Percentiles rank a stretch among this genome's conserved stretches.
phyloP scores from a whole-genome alignment of 2,797 vertebrate species.

The Cynopterus sphinx region DNA sequence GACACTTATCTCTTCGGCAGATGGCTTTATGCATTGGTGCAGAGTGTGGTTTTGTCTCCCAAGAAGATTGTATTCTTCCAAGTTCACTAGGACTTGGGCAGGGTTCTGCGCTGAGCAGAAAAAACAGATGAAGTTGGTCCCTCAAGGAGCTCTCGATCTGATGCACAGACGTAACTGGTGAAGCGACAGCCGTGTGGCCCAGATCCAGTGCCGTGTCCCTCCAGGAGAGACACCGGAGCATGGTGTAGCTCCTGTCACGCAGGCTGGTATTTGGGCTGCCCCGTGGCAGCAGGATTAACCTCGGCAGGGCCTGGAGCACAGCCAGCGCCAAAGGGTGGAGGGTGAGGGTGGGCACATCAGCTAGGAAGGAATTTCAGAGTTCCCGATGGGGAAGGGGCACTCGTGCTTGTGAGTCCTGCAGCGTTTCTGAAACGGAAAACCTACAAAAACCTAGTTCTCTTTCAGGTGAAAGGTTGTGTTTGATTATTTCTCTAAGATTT shows the following conservation, averaged over 20 bases:
- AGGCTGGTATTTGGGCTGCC: neutral
- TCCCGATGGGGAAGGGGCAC: neutral
- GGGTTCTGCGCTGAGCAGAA: neutral
- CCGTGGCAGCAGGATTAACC: neutral
- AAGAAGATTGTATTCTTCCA: neutral
- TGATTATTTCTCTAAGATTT: neutral
- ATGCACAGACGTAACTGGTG: neutral
- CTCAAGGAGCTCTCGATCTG: neutral
- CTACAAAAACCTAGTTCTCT: neutral
- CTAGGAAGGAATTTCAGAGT: neutral
- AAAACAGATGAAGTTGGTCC: neutral
- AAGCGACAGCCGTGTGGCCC: neutral
- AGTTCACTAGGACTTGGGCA: neutral
- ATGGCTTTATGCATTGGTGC: neutral
- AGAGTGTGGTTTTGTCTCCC: neutral
- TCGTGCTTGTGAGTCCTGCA: neutral
- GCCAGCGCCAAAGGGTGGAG: neutral
- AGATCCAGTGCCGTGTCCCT: neutral
- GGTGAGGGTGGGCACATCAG: neutral
- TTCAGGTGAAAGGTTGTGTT: neutral
- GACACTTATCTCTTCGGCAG: neutral
- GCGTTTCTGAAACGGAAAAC: neutral
- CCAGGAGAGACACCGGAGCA: neutral
- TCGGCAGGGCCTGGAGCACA: neutral
- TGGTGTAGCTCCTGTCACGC: neutral